Base-by-base conservation (phyloP, 2,113 vertebrate species). In the Toxotes chatareus region DNA sequence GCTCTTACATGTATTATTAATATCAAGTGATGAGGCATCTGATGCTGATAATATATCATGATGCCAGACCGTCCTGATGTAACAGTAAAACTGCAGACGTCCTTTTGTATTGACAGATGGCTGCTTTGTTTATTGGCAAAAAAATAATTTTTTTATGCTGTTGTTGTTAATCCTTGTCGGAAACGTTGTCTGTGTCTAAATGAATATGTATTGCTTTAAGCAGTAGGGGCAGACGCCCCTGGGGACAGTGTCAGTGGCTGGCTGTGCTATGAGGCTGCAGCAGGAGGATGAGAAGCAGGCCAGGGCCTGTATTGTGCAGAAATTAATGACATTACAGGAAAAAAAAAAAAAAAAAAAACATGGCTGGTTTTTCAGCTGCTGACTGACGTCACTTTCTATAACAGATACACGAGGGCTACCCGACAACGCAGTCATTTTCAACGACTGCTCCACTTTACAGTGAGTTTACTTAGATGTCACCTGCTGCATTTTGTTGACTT, bases 321-420 rank as follows among this genome's bases (percentile, higher is more conserved):
- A 88, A 93, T 94, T 83, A 93, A 94, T 93, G 91, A 90, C 81
- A 86, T 93, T 90, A 84, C 56, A 80, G n/a, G 31, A 27, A 53
- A 60, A 42, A 42, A 27, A 55, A 53, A 68, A 46, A 71, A 44
- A 6, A 55, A 53, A 68, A 46, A 71, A 44, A 6, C 51, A 53
- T 5, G 47, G n/a, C 74, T 77, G 34, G 2, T 61, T 51, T 46
- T 70, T 59, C 19, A n/a, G n/a, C 67, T n/a, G 62, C 77, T 74
- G 86, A 79, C 73, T 91, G 76, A 80, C 49, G 67, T 88, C 81
- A 86, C 72, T 73, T 57, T 80, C 72, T 83, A 40, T 87, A 89
- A 85, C 80, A 79, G 64, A 82, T 46, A 82, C 80, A 78, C 62
- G 70, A 80, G 68, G 66, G 68, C 69, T 80, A 84, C 77, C 68